A percentile compares a stretch with the other conserved stretches of the same genome.
Evolutionary conservation across 2,797 vertebrate genomes (phyloP).

Genomic region (Ctenopoma kingsleyae): DNA sequence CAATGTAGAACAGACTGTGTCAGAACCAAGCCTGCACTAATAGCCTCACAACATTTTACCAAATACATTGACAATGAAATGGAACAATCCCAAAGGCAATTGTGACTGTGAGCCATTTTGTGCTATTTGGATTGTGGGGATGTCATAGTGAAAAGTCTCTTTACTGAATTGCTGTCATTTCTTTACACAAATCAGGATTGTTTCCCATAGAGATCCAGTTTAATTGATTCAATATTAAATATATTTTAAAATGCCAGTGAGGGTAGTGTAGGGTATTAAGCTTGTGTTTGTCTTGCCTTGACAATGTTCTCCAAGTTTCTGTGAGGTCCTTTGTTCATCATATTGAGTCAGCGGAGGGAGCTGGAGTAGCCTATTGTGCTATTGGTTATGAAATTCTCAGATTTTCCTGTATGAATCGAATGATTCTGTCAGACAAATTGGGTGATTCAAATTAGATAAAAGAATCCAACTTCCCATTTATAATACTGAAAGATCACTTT

Average conservation of each 20-base stretch:
- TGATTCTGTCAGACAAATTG: slow-evolving; percentile 58
- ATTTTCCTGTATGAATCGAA: slow-evolving; percentile 52
- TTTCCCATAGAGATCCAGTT: slow-evolving; percentile 24
- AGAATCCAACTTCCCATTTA: slow-evolving; percentile 37
- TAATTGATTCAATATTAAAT: slow-evolving; percentile 39
- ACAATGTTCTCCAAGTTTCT: slow-evolving; percentile 47
- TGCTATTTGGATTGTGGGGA: slow-evolving; percentile 23
- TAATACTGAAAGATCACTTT: slow-evolving; percentile 57
- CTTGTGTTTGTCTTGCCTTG: slow-evolving; percentile 7
- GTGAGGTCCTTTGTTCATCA: slow-evolving; percentile 36
- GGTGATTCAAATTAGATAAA: slow-evolving; percentile 64
- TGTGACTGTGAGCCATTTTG: slow-evolving; percentile 53
- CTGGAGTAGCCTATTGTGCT: slow-evolving; percentile 42
- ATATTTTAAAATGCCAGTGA: slow-evolving; percentile 18
- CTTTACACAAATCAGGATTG: slow-evolving; percentile 12
- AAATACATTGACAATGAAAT: slow-evolving; percentile 48
- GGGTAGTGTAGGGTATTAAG: neutral
- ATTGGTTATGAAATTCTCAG: slow-evolving; percentile 42
- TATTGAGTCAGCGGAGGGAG: slow-evolving; percentile 32
- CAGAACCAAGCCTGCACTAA: slow-evolving; percentile 27
- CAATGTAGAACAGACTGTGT: neutral
- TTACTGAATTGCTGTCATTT: slow-evolving; percentile 17
- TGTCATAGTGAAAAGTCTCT: slow-evolving; percentile 34
- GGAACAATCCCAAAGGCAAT: slow-evolving; percentile 44
- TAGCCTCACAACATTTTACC: slow-evolving; percentile 38